Conservation (phyloP, 1,140 invertebrate genomes). For the Drosophila ercepeae region DNA sequence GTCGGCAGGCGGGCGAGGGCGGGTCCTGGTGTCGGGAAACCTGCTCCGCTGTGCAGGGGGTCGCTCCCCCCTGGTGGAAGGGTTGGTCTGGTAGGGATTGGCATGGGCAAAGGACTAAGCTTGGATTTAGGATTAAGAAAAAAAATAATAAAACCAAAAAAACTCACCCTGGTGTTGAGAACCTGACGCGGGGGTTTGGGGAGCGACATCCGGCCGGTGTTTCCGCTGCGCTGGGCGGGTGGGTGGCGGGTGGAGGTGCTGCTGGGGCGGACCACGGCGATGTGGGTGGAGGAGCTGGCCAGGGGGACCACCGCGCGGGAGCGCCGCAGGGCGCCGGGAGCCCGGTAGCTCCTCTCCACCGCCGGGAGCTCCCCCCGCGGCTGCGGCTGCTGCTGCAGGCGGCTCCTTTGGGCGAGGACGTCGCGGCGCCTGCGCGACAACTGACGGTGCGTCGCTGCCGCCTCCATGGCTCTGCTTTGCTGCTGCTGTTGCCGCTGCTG, state of each 20-base stretch:
- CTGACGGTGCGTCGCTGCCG: constrained; percentile 17
- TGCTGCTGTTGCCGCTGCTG: too few species aligned
- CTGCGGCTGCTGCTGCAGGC: constrained; percentile 6
- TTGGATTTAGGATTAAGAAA: neutral
- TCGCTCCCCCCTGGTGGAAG: neutral
- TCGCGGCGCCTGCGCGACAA: constrained; percentile 65
- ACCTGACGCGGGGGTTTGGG: neutral
- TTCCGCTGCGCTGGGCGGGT: neutral
- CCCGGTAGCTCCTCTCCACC: neutral
- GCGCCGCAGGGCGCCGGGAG: neutral
- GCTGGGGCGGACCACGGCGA: constrained; percentile 9
- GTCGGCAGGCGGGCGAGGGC: neutral
- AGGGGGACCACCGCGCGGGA: neutral
- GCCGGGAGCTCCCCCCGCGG: neutral
- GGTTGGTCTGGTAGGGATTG: neutral
- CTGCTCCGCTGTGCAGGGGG: neutral
- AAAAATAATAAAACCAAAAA: neutral
- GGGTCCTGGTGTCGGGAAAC: neutral
- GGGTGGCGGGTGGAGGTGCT: neutral
- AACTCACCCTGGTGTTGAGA: neutral
- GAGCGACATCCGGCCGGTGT: neutral
- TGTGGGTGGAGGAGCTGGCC: neutral
- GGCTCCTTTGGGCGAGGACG: neutral
- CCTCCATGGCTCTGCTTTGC: constrained; percentile 4
- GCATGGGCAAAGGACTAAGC: neutral